These are phyloP conservation scores for Brachionichthys hirsutus DNA, from an alignment of 2,113 vertebrate species.

Conservation along the genomic window DNA sequence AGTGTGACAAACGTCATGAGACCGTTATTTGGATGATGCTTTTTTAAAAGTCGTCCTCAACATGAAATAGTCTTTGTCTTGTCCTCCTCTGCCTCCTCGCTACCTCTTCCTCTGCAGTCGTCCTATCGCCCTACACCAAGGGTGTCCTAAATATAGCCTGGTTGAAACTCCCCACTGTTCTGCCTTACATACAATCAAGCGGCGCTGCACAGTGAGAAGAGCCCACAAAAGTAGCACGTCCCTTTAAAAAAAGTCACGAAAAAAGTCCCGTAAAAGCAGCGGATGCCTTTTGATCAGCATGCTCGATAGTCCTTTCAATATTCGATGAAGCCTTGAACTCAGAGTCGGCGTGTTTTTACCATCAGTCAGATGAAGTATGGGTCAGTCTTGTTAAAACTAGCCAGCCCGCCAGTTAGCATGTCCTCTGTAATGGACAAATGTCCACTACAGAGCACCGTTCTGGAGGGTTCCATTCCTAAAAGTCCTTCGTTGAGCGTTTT, in stretches of 20 bases:
- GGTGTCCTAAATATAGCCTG: slow-evolving; percentile 69
- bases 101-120: slow-evolving; percentile 44
- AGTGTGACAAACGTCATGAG: slow-evolving; percentile 14
- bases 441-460: too few relatives aligned
- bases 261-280: not conserved
- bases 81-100: slow-evolving; percentile 15
- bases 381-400: slow-evolving; percentile 29
- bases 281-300: too few relatives aligned
- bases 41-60: not conserved
- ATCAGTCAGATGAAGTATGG: slow-evolving; percentile 28
- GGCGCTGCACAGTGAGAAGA: not conserved
- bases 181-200: slow-evolving; percentile 36
- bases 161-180: slow-evolving; percentile 40
- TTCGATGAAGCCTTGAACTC: slow-evolving; percentile 18
- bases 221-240: not conserved
- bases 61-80: slow-evolving; percentile 16
- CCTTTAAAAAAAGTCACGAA: slow-evolving; percentile 1
- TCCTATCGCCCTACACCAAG: slow-evolving; percentile 49
- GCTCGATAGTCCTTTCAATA: not conserved
- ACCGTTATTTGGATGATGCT: not conserved
- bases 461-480: too few relatives aligned
- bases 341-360: slow-evolving; percentile 9
- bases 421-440: slow-evolving; percentile 8
- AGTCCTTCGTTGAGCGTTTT: too few relatives aligned
- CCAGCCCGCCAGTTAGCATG: too few relatives aligned